Evolutionary conservation across 35 echinoderm and acorn worm species (phyloP).

Genomic region (Strongylocentrotus purpuratus): DNA sequence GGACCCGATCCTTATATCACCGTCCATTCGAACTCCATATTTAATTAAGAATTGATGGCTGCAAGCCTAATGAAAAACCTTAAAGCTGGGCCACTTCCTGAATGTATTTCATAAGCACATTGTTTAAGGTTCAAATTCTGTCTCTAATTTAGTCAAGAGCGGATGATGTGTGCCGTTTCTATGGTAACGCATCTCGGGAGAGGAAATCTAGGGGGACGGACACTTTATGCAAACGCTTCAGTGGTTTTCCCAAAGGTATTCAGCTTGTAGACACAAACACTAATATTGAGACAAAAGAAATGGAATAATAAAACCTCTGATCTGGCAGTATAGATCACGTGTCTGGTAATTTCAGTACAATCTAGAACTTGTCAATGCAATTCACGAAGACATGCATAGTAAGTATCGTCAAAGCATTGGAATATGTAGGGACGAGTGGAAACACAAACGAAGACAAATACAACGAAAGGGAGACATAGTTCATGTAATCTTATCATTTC

Average conservation of each 20-base stretch:
- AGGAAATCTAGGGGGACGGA: neutral
- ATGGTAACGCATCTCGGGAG: neutral
- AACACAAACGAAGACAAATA: too few species aligned
- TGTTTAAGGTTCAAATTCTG: slow-evolving; percentile 16
- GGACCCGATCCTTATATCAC: neutral
- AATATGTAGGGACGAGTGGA: too few species aligned
- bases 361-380: neutral
- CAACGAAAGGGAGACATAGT: too few species aligned
- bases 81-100: neutral
- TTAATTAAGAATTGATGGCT: neutral
- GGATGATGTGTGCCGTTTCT: neutral
- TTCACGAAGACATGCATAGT: too few species aligned
- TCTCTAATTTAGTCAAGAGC: neutral
- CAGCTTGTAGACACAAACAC: neutral
- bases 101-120: neutral
- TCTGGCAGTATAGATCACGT: neutral
- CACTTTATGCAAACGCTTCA: slow-evolving; percentile 1
- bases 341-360: neutral
- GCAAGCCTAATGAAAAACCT: neutral
- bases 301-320: neutral
- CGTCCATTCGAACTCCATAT: neutral
- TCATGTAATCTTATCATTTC: too few species aligned
- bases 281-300: neutral
- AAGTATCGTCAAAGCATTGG: too few species aligned
- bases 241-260: neutral